Conservation (phyloP, 2,113 vertebrate genomes). For the Baryphthengus martii region DNA sequence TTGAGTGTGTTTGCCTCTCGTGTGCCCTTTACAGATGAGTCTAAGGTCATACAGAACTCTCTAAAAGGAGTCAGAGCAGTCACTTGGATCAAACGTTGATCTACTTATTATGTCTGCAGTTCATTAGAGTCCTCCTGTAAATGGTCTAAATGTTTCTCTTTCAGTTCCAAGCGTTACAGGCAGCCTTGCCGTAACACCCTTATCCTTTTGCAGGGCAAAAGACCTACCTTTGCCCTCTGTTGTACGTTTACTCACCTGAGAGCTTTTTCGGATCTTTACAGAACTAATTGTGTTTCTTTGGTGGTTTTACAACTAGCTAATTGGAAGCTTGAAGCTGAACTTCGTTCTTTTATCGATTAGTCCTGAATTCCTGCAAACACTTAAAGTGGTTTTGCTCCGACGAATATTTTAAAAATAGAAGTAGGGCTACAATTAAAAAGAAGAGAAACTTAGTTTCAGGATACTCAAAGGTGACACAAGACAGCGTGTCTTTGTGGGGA, state of each 20-base stretch:
- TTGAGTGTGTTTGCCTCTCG: background rate
- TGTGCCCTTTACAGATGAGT: background rate
- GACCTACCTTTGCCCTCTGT: background rate
- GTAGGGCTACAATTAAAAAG: background rate
- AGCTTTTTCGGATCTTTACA: background rate
- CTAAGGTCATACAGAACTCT: background rate
- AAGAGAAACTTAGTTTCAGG: background rate
- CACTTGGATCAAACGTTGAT: background rate
- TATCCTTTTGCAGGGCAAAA: background rate
- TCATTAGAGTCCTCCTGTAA: background rate
- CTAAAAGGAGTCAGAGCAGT: background rate
- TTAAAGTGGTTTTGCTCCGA: background rate
- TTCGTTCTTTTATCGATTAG: background rate
- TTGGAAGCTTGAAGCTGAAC: background rate
- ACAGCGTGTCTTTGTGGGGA: background rate
- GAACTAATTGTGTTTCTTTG: background rate
- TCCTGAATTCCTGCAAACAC: background rate
- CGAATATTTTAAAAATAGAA: background rate
- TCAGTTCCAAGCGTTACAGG: background rate
- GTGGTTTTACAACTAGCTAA: background rate
- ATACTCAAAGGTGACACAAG: background rate
- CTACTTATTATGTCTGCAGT: background rate
- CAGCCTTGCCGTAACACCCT: background rate
- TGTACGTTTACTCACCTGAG: background rate
- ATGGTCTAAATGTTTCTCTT: background rate